Percentiles rank a stretch among this genome's conserved stretches.
Evolutionary conservation across 2,797 vertebrate species (phyloP).

Genomic region (Mus minutoides): DNA sequence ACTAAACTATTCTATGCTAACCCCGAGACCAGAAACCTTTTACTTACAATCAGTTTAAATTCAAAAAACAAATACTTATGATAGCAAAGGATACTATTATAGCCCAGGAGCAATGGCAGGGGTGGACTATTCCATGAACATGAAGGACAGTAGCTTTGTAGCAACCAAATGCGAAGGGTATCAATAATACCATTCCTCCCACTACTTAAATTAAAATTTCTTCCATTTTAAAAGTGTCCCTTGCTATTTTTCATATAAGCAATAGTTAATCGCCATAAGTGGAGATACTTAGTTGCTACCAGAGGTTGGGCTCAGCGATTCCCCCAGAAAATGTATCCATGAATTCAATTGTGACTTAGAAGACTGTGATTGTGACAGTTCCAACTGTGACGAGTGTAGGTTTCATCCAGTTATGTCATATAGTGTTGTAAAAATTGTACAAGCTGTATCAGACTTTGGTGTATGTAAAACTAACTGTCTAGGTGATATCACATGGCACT

Average conservation of each 20-base stretch:
- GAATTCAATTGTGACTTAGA: background rate
- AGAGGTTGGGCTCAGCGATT: background rate
- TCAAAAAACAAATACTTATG: constrained; percentile 14
- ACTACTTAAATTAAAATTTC: background rate
- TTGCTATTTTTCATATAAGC: background rate
- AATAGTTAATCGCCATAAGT: background rate
- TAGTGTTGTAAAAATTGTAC: constrained; percentile 39
- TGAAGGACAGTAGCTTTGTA: background rate
- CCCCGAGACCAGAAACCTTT: background rate
- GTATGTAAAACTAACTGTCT: constrained; percentile 41
- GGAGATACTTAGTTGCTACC: background rate
- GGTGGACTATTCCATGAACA: background rate
- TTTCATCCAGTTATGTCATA: constrained; percentile 26
- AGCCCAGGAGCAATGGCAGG: background rate
- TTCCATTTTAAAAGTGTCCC: background rate
- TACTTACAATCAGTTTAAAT: constrained; percentile 17
- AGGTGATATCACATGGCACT: constrained; percentile 30
- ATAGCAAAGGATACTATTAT: constrained; percentile 26
- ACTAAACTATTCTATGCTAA: background rate
- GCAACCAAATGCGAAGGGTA: background rate
- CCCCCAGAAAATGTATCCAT: background rate
- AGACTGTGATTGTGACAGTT: background rate
- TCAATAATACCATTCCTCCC: background rate
- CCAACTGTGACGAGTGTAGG: constrained; percentile 32
- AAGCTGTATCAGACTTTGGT: constrained; percentile 49